Base-by-base conservation (phyloP, 92 coral and sea anemone species). In the Heliopora coerulea region DNA sequence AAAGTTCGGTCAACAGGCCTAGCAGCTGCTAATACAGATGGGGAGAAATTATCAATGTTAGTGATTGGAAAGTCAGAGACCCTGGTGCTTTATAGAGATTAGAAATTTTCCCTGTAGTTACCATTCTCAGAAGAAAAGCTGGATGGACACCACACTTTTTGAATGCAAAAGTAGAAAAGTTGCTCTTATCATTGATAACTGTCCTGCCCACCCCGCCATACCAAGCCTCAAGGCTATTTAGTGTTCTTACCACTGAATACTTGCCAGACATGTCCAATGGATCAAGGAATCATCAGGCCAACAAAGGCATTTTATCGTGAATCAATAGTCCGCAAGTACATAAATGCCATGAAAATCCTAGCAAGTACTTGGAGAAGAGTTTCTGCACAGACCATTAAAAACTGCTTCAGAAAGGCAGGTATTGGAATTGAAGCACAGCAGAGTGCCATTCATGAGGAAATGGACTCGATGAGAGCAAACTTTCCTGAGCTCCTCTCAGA, bases 1-100 rank as follows among this genome's bases (percentile, higher is more conserved):
- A n/a, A n/a, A n/a, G n/a, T 44, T 39, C 27, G 80, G 23, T 46
- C 59, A 2, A 75, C 80, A 19, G 29, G 80, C 17, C 17, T 75
- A 2, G 44, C 34, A 0, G 72, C 57, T 40, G 70, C 67, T 4
- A 74, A 74, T 42, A 41, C 33, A 15, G 23, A 34, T 20, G 79
- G 72, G 6, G 80, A 75, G 1, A 75, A 75, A 41, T 15, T 75
- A 14, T 69, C 80, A n/a, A 21, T 75, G 72, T 62, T 61, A 39
- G 80, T 75, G 19, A 60, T 75, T 19, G 80, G 80, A 61, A 75
- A 29, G 44, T 41, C 80, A 54, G 25, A 42, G 44, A 10, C 60
- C 80, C 13, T 27, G n/a, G 1, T 75, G 80, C 56, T 59, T 75
- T 8, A 8, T 6, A 35, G 56, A 57, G 29, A 4, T 75, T 14